A percentile compares a stretch with the other conserved stretches of the same genome.
phyloP scores from a whole-genome alignment of 1,140 invertebrate species.

The Prorops nasuta region DNA sequence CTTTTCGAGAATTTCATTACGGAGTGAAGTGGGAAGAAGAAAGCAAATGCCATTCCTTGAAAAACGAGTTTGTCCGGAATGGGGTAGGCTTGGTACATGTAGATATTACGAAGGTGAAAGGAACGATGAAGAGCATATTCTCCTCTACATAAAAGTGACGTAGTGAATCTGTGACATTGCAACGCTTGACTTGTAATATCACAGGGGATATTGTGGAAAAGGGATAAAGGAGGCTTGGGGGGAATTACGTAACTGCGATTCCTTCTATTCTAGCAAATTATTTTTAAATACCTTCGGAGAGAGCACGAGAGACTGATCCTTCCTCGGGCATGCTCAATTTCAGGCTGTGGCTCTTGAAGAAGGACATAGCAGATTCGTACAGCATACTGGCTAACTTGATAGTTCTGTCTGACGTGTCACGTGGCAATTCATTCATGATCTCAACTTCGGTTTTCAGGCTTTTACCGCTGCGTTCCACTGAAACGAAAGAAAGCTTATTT shows the following conservation, averaged over 20 bases:
- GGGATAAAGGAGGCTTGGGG: too few species aligned
- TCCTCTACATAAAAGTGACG: constrained; percentile 30
- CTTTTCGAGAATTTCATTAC: too few species aligned
- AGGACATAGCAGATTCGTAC: constrained; percentile 56
- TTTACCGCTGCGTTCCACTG: constrained; percentile 55
- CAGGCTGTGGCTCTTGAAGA: constrained; percentile 62
- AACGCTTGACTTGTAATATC: too few species aligned
- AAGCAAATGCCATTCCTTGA: constrained; percentile 16
- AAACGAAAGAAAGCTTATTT: background rate
- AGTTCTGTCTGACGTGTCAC: constrained; percentile 53
- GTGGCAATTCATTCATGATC: constrained; percentile 55
- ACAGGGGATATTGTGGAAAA: too few species aligned
- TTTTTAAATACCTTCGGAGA: constrained; percentile 65
- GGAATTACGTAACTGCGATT: too few species aligned
- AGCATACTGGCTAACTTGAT: constrained; percentile 58
- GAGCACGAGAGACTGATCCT: constrained; percentile 57
- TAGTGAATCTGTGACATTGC: constrained; percentile 30
- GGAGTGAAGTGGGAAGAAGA: too few species aligned
- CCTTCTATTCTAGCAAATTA: too few species aligned
- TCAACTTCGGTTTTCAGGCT: constrained; percentile 57
- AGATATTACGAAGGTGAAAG: constrained; percentile 41
- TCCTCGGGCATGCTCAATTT: constrained; percentile 61
- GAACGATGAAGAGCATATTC: constrained; percentile 27
- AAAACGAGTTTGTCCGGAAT: constrained; percentile 28
- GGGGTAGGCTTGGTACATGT: constrained; percentile 16